Conservation (phyloP, 2,888 invertebrate species). For the Panorpa germanica region DNA sequence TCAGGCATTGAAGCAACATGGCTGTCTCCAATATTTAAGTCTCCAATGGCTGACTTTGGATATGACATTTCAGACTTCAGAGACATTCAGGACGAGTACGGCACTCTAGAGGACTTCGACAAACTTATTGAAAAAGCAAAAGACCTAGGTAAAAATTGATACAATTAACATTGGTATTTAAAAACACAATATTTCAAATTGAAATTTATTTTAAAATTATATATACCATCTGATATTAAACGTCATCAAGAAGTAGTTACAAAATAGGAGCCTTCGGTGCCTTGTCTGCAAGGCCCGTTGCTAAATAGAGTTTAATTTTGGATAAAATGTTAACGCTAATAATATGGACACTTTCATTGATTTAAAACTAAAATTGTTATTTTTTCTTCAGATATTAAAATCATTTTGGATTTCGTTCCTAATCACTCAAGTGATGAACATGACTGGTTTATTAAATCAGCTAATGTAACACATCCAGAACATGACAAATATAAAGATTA, state of each 20-base stretch:
- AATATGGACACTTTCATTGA: no score
- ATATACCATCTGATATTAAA: no score
- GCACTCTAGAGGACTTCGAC: constrained; percentile 30
- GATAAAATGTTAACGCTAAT: no score
- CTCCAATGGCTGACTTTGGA: constrained; percentile 37
- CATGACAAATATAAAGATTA: constrained; percentile 48
- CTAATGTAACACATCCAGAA: no score
- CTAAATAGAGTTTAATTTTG: no score
- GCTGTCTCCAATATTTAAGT: constrained; percentile 36
- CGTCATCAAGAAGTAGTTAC: constrained; percentile 10
- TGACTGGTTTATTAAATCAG: constrained; percentile 45
- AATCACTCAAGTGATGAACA: constrained; percentile 32
- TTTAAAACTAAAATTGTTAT: no score
- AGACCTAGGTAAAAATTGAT: constrained; percentile 17
- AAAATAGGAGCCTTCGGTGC: no score
- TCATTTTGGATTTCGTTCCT: constrained; percentile 31
- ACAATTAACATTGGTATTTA: neutral
- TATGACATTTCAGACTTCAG: constrained; percentile 36
- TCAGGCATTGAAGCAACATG: constrained; percentile 31
- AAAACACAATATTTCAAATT: neutral
- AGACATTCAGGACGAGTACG: constrained; percentile 30
- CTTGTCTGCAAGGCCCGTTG: no score
- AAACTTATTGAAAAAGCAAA: constrained; percentile 19
- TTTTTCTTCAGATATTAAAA: constrained; percentile 18
- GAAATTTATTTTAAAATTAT: neutral